These are phyloP conservation scores for Serrognathus titanus DNA, from an alignment of 2,888 invertebrate species.

Conservation along the genomic window DNA sequence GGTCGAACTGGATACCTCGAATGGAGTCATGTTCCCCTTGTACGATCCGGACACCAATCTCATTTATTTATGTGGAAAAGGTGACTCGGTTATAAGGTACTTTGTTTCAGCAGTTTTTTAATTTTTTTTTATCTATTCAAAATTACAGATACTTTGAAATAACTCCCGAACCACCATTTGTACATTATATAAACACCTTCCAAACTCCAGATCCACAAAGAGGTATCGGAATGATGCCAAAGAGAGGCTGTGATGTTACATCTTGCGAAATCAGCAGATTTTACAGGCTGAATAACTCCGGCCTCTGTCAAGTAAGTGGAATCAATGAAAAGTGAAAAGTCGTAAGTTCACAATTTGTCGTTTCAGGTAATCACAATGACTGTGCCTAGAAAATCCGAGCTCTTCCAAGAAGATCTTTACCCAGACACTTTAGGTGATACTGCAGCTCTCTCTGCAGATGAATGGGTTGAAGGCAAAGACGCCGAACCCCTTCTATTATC, in stretches of 20 bases:
- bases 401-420: conserved; percentile 96
- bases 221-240: conserved; percentile 97
- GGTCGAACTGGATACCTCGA: conserved; percentile 90
- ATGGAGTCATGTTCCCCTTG: conserved; percentile 95
- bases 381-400: conserved; percentile 94
- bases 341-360: neutral
- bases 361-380: conserved; percentile 88
- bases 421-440: conserved; percentile 92
- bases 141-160: conserved; percentile 59
- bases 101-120: neutral
- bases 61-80: conserved; percentile 94
- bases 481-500: conserved; percentile 90
- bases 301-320: conserved; percentile 74
- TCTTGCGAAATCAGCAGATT: conserved; percentile 94
- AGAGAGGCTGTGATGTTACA: conserved; percentile 91
- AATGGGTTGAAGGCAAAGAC: conserved; percentile 87
- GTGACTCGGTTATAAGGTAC: conserved; percentile 95
- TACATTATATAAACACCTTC: conserved; percentile 96
- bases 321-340: neutral
- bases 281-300: conserved; percentile 92
- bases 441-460: conserved; percentile 84
- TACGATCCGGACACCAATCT: conserved; percentile 96
- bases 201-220: conserved; percentile 97
- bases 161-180: conserved; percentile 89
- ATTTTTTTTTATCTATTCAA: neutral